Evolutionary conservation across 2,113 vertebrate genomes (phyloP).

Genomic region (Triplophysa dalaica): DNA sequence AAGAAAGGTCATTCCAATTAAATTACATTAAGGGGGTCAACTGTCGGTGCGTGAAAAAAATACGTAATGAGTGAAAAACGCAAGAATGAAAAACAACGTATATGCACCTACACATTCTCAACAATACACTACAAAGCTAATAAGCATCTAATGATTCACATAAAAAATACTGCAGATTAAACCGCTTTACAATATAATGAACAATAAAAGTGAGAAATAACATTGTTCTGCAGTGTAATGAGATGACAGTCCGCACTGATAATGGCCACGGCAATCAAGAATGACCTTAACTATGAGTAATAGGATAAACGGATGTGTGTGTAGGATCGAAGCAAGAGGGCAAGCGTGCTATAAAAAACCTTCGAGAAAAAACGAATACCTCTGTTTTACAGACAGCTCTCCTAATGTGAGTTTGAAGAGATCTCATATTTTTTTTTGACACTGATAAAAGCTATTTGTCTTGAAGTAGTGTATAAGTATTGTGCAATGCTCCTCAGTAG

Average conservation of each 20-base stretch:
- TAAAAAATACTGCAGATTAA: slow-evolving; percentile 26
- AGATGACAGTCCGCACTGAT: slow-evolving; percentile 6
- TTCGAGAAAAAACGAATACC: not conserved
- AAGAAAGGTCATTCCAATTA: slow-evolving; percentile 73
- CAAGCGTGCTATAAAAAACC: not conserved
- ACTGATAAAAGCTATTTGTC: slow-evolving; percentile 23
- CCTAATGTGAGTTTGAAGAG: not conserved
- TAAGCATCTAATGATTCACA: slow-evolving; percentile 16
- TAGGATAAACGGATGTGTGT: not conserved
- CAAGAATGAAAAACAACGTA: not conserved
- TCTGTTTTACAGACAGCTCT: not conserved
- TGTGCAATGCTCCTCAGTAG: not conserved
- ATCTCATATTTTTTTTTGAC: not conserved
- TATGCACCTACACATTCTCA: not conserved
- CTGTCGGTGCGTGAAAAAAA: slow-evolving; percentile 54
- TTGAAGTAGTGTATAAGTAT: not conserved
- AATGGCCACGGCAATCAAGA: slow-evolving; percentile 12
- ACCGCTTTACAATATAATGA: not conserved
- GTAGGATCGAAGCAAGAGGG: not conserved
- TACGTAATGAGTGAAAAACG: slow-evolving; percentile 63
- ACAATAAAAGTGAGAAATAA: slow-evolving; percentile 15
- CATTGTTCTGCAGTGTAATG: slow-evolving; percentile 16
- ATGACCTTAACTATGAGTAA: slow-evolving; percentile 24
- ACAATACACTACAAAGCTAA: not conserved
- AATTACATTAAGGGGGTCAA: slow-evolving; percentile 67